Percentiles rank a stretch among this genome's conserved stretches.
Conservation (phyloP, 2,888 invertebrate species). For the Camptogramma bilineatum region DNA sequence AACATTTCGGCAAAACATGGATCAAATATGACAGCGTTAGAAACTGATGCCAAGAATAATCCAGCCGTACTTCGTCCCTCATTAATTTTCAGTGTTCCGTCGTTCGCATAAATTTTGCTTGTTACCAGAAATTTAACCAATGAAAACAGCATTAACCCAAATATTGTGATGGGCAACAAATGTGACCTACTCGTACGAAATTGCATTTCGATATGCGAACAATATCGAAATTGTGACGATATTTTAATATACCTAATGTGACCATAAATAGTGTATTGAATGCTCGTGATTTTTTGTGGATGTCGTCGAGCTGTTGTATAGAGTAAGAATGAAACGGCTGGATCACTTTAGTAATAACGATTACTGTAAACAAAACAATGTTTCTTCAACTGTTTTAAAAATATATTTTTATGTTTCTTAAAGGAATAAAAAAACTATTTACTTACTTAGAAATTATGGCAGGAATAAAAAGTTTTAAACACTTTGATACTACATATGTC, state of each 20-base stretch:
- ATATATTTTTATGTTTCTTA: too few species aligned
- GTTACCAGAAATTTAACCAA: constrained; percentile 45
- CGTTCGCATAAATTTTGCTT: constrained; percentile 47
- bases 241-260: constrained; percentile 62
- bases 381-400: too few species aligned
- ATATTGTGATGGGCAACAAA: constrained; percentile 54
- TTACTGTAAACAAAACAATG: background rate
- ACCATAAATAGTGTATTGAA: constrained; percentile 58
- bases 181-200: constrained; percentile 47
- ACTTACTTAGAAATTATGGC: too few species aligned
- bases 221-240: constrained; percentile 35
- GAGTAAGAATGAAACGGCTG: constrained; percentile 13
- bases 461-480: too few species aligned
- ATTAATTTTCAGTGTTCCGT: constrained; percentile 34
- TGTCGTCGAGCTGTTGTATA: constrained; percentile 51
- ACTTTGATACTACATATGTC: too few species aligned
- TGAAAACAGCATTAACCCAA: constrained; percentile 56
- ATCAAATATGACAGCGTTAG: background rate
- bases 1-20: background rate
- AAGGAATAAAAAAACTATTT: too few species aligned
- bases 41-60: background rate
- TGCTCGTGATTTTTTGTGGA: constrained; percentile 59
- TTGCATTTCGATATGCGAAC: constrained; percentile 26
- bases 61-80: constrained; percentile 1
- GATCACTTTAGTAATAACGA: background rate